Evolutionary conservation across 2,797 vertebrate genomes (phyloP), one percentile per base, ranked within the genome.

Genomic region (Aeoliscus strigatus): DNA sequence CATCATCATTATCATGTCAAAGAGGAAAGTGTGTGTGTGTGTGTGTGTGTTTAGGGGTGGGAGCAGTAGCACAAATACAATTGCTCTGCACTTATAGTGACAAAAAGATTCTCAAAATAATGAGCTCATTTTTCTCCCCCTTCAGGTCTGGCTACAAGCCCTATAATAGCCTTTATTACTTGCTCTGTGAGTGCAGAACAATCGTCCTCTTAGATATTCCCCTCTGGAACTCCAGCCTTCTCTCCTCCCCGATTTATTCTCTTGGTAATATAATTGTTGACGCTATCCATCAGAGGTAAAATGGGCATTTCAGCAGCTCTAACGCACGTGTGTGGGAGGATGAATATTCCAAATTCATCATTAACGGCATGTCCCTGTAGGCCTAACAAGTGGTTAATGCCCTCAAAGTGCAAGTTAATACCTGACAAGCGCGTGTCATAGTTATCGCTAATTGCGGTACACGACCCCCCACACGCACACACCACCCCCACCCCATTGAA

Each of bases 161-260:
- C 49, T 33, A 10, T 75, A 62, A 75, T 55, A 66, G 55, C 47
- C 39, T 37, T 45, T 73, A 68, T 70, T 64, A 75, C 59, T 57
- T 41, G 48, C 56, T 51, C 46, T 14, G 39, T 27, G 51, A 73
- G 51, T 44, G 56, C 44, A 57, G 53, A 74, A 80, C 54, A 77
- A 73, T 66, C 60, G 57, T 40, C 27, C 52, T 66, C 42, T 50
- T 48, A 60, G 37, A 60, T 47, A 61, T 53, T 51, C 52, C 37
- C 45, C 28, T 37, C 38, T 31, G 51, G n/a, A n/a, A n/a, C n/a
- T n/a, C n/a, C 49, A 44, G 46, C 46, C 28, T 25, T 28, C 1
- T 36, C 2, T 18, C 2, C 14, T 23, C n/a, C 12, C 2, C 17
- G n/a, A n/a, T n/a, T n/a, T n/a, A n/a, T n/a, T 48, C 39, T 55